phyloP scores from a whole-genome alignment of 1,140 invertebrate genomes.

The Aethina tumida region DNA sequence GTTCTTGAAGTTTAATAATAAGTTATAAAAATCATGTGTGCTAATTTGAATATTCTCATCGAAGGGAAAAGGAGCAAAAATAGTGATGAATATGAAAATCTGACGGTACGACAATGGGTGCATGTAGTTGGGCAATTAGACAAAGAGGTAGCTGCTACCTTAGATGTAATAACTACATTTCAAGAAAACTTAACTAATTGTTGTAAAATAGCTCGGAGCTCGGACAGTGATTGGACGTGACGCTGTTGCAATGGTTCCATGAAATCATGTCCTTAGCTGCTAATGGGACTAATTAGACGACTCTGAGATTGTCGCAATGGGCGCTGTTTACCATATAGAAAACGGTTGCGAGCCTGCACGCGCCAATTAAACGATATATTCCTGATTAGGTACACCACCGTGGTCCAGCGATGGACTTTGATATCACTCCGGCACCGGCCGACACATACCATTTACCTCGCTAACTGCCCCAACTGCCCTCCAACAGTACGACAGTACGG shows the following conservation, averaged over 20 bases:
- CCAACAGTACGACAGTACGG: too few relatives aligned
- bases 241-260: constrained; percentile 23
- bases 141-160: constrained; percentile 10
- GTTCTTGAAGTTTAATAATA: too few relatives aligned
- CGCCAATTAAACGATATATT: constrained; percentile 26
- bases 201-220: constrained; percentile 6
- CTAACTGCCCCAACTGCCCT: too few relatives aligned
- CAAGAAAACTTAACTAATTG: constrained; percentile 22
- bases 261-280: constrained; percentile 29
- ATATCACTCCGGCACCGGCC: constrained; percentile 8
- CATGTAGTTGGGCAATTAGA: constrained; percentile 18
- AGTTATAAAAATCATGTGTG: too few relatives aligned
- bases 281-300: constrained; percentile 32
- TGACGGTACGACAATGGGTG: too few relatives aligned
- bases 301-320: constrained; percentile 35
- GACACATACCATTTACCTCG: too few relatives aligned
- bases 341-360: constrained; percentile 22
- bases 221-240: constrained; percentile 24
- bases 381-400: constrained; percentile 20
- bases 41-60: too few relatives aligned
- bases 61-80: too few relatives aligned
- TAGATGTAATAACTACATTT: constrained; percentile 28
- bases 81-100: too few relatives aligned
- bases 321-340: constrained; percentile 31
- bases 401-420: constrained; percentile 7